Base-by-base conservation (phyloP, 2,888 invertebrate genomes). In the Acholoe squamosa region DNA sequence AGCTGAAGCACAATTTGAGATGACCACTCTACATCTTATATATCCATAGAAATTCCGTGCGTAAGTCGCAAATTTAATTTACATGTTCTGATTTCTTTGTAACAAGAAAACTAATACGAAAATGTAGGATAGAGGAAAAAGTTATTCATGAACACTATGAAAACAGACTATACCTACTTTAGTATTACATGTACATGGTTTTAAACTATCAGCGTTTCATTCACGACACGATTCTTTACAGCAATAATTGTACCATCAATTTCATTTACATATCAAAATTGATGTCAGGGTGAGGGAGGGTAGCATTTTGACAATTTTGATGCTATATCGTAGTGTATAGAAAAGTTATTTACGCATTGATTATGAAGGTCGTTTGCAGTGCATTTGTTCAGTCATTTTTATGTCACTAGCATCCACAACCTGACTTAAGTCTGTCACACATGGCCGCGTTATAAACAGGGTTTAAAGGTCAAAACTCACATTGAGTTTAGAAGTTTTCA, bases 401-500 rank as follows among this genome's bases (percentile, higher is more conserved):
- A 61, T 61, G 19, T 61, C n/a, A 61, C 61, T 61, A 61, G 61
- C 61, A 61, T n/a, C 61, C n/a, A 61, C 61, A n/a, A 61, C 22
- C 22, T n/a, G 61, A 19, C 61, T 54, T 61, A 61, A 61, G 43
- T 7, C 43, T 43, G 5, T 7, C 43, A 43, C 10, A 43, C 43
- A 43, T 43, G 10, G 43, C 43, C 43, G 43, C 43, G 10, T 7
- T 61, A 61, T 61, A 61, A n/a, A 61, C 61, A n/a, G 61, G 61
- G 61, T 19, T 12, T 61, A 61, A 19, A 19, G 43, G 43, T 3
- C 43, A 43, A 3, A 61, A 61, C 61, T 61, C 61, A 61, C 43
- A 43, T 19, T 61, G n/a, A 61, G 22, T 61, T n/a, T 61, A 61
- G 61, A 7, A 61, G 61, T 61, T 61, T 14, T 19, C 61, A 61